Evolutionary conservation across 2,888 invertebrate genomes (phyloP).

Genomic region (Dexiosoma caninum): DNA sequence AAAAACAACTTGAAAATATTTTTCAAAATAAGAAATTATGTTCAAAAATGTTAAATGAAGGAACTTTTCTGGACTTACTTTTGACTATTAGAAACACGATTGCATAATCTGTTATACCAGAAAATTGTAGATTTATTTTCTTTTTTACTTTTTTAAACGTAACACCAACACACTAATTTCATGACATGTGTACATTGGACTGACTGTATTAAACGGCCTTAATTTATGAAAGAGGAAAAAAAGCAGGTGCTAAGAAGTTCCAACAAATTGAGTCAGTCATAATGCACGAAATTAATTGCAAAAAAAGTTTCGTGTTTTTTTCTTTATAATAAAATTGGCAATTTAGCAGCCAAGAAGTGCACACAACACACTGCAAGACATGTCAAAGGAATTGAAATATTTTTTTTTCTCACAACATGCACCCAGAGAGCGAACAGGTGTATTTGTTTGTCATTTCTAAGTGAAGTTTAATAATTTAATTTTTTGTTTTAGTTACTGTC

Average conservation of each 20-base stretch:
- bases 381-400: conserved; percentile 21
- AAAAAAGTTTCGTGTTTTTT: background rate
- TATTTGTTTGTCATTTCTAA: conserved; percentile 5
- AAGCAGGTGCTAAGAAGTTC: conserved; percentile 22
- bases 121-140: background rate
- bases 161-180: background rate
- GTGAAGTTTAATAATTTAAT: conserved; percentile 12
- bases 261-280: background rate
- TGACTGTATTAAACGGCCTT: background rate
- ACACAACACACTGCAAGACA: background rate
- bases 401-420: conserved; percentile 10
- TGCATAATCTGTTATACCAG: no score
- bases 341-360: background rate
- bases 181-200: background rate
- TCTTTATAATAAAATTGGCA: conserved; percentile 5
- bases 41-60: background rate
- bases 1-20: background rate
- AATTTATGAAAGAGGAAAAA: background rate
- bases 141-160: background rate
- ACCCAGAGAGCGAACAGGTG: conserved; percentile 18
- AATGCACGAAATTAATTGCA: background rate
- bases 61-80: background rate
- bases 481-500: background rate
- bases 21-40: background rate
- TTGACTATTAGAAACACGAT: background rate